These are phyloP conservation scores for Reticulitermes speratus DNA, from an alignment of 1,140 invertebrate species.

Conservation along the genomic window DNA sequence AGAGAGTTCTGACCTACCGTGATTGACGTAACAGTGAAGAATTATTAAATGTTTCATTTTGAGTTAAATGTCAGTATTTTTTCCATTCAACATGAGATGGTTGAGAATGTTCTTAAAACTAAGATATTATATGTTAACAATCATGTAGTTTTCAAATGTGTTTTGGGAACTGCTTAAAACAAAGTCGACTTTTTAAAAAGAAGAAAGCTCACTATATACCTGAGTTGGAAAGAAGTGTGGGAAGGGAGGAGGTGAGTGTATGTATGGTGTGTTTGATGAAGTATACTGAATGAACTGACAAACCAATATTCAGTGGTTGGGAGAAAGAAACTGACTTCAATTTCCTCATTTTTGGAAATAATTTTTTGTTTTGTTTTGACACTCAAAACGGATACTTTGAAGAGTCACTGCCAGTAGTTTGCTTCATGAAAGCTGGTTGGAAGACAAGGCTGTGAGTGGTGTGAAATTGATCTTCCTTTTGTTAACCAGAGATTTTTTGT, in stretches of 20 bases:
- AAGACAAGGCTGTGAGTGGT: not conserved
- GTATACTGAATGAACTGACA: no score
- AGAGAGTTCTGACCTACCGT: not conserved
- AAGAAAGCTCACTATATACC: not conserved
- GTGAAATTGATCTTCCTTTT: not conserved
- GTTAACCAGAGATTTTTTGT: not conserved
- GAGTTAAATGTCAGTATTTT: conserved; percentile 6
- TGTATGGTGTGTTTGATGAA: not conserved
- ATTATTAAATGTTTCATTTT: not conserved
- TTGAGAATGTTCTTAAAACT: not conserved
- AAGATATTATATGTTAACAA: not conserved
- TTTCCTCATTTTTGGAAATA: not conserved
- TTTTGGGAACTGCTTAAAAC: not conserved
- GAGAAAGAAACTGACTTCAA: not conserved
- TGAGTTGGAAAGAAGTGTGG: not conserved
- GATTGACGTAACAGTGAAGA: not conserved
- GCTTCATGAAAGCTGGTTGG: not conserved
- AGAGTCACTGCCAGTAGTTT: conserved; percentile 7
- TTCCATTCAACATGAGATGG: not conserved
- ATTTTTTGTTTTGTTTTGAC: not conserved
- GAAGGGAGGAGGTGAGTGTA: not conserved
- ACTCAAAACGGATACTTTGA: not conserved
- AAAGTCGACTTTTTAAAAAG: not conserved
- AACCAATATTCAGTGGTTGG: not conserved
- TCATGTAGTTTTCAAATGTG: not conserved